Evolutionary conservation across 2,888 invertebrate genomes (phyloP), one percentile per base, ranked within the genome.

Genomic region (Eristalis intricaria): DNA sequence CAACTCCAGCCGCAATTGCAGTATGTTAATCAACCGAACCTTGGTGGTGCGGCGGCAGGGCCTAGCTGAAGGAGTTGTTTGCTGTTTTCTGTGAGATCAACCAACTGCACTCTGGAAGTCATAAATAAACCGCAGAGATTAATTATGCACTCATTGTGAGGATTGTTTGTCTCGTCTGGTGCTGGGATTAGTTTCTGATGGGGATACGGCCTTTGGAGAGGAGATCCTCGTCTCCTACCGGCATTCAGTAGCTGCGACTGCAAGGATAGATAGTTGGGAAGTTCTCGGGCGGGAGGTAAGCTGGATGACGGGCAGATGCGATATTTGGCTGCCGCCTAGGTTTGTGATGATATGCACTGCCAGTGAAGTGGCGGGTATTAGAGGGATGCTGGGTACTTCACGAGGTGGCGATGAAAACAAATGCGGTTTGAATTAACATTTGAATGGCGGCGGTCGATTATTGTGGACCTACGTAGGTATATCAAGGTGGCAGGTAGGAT

Each of bases 101-200:
- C 73, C 60, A 60, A 77, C 80, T 85, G 66, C 35, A 19, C 58
- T 77, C 77, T 81, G 74, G 66, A 83, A 87, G 83, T 84, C 87
- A 84, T 87, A 87, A 87, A 87, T 87, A 84, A 87, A 79, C 83
- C 83, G 84, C 83, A 87, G 83, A 73, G 84, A 79, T 87, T 87
- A 84, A 87, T 87, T 79, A 87, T 79, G 83, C 79, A 73, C 81
- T 73, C 70, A 29, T 40, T 50, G 58, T 56, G 68, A 68, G 65
- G 83, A 84, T 84, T 84, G 68, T 68, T 69, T 63, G 78, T 73
- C 77, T 83, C 56, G 43, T 35, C 65, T 64, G 64, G 32, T 22
- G 76, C 32, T 10, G 64, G 56, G 68, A 71, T 77, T 73, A 77
- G 70, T 73, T 77, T 77, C 56, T 19, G 63, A 56, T 35, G 35